phyloP scores from a whole-genome alignment of 2,888 invertebrate genomes.

The Luffia ferchaultella region DNA sequence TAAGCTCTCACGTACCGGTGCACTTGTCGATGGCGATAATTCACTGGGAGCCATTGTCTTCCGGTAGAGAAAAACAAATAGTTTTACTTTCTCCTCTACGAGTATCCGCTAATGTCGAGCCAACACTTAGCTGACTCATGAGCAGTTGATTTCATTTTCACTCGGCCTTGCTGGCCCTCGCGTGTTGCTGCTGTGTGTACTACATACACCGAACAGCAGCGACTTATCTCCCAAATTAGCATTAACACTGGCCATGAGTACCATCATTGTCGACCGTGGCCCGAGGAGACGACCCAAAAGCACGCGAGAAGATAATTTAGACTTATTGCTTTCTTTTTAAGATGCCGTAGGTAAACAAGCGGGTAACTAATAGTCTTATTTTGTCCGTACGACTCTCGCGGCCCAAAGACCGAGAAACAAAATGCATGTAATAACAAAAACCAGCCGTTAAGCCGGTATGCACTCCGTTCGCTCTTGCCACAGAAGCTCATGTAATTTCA shows the following conservation, averaged over 20 bases:
- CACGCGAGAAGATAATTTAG: no score
- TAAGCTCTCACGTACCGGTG: conserved; percentile 22
- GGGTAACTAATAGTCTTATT: no score
- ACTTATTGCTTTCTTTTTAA: no score
- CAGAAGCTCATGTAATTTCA: no score
- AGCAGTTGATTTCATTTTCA: conserved; percentile 55
- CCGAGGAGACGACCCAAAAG: no score
- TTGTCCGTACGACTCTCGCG: no score
- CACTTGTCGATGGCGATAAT: conserved; percentile 22
- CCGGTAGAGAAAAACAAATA: conserved; percentile 48
- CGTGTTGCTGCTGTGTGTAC: neutral
- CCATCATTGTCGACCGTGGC: neutral
- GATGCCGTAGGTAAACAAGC: no score
- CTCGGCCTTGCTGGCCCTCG: conserved; percentile 22
- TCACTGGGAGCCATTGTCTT: conserved; percentile 33
- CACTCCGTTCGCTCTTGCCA: no score
- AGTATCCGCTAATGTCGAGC: conserved; percentile 50
- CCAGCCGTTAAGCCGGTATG: no score
- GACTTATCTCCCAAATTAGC: neutral
- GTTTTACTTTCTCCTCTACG: conserved; percentile 60
- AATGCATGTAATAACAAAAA: no score
- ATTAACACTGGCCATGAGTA: neutral
- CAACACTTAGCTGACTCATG: conserved; percentile 53
- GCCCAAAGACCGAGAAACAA: no score
- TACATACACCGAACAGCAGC: neutral